These are phyloP conservation scores for Hypothenemus hampei DNA, from an alignment of 1,140 invertebrate genomes.

Conservation along the genomic window DNA sequence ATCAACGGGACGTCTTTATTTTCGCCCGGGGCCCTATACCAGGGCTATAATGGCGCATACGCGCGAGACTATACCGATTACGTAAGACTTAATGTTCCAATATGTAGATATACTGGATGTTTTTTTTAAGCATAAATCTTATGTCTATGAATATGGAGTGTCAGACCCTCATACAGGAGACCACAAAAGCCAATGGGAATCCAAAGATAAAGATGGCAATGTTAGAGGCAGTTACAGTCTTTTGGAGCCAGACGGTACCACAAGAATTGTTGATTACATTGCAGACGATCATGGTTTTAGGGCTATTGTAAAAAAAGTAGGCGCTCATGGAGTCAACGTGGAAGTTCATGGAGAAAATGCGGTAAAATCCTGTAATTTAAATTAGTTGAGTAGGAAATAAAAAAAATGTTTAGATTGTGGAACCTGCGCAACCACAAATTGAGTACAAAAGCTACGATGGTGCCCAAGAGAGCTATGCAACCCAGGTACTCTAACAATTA, in stretches of 20 bases:
- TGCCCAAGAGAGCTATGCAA: slow-evolving; percentile 11
- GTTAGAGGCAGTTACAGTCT: slow-evolving; percentile 49
- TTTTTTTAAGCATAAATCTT: slow-evolving; percentile 38
- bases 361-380: too few relatives aligned
- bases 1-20: slow-evolving; percentile 10
- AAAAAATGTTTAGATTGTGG: neutral
- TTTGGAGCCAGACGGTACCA: slow-evolving; percentile 48
- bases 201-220: slow-evolving; percentile 47
- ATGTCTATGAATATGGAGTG: slow-evolving; percentile 49
- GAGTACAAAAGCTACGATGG: slow-evolving; percentile 28
- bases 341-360: slow-evolving; percentile 26
- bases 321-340: slow-evolving; percentile 18
- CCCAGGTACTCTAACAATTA: too few relatives aligned
- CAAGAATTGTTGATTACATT: slow-evolving; percentile 48
- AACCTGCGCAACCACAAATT: neutral
- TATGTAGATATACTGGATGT: neutral
- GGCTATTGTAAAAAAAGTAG: slow-evolving; percentile 44
- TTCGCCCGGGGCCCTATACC: slow-evolving; percentile 17
- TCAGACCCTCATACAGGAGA: slow-evolving; percentile 50
- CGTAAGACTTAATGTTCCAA: slow-evolving; percentile 26
- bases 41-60: slow-evolving; percentile 22
- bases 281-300: slow-evolving; percentile 49
- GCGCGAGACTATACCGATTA: slow-evolving; percentile 35
- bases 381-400: slow-evolving; percentile 7
- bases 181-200: slow-evolving; percentile 49